Conservation (phyloP, 2,113 vertebrate genomes). For the Brachypteracias leptosomus region DNA sequence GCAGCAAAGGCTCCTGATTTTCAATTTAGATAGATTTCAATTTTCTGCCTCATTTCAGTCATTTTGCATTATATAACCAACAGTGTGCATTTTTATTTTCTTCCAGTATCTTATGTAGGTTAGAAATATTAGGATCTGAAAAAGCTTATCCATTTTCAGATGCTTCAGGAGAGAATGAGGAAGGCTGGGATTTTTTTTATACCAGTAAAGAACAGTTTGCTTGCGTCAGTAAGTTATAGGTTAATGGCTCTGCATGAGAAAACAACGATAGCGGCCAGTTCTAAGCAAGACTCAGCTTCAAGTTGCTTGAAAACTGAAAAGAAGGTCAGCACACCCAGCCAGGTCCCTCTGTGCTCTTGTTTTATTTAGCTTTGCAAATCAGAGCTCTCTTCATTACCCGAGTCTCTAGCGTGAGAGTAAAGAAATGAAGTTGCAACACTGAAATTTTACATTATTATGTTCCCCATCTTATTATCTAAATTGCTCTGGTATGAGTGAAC, state of each 20-base stretch:
- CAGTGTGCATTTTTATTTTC: neutral
- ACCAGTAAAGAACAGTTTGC: neutral
- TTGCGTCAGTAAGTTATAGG: neutral
- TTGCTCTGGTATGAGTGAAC: neutral
- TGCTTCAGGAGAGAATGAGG: neutral
- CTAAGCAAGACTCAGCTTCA: neutral
- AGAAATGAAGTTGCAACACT: neutral
- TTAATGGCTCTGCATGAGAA: neutral
- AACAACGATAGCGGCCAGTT: neutral
- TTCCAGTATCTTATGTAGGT: neutral
- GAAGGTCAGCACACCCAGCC: constrained; percentile 2
- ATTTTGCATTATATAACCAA: neutral
- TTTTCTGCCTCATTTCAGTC: neutral
- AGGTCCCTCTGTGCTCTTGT: neutral
- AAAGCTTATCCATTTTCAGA: neutral
- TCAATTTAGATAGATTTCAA: neutral
- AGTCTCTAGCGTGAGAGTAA: neutral
- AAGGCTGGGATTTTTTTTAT: neutral
- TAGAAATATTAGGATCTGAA: neutral
- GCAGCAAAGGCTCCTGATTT: neutral
- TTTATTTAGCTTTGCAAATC: constrained; percentile 31
- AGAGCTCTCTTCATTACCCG: neutral
- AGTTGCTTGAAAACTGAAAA: neutral
- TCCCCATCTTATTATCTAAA: neutral
- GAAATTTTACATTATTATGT: neutral